A percentile compares a stretch with the other conserved stretches of the same genome.
phyloP scores from a whole-genome alignment of 2,113 vertebrate species.

The Macrotus californicus region DNA sequence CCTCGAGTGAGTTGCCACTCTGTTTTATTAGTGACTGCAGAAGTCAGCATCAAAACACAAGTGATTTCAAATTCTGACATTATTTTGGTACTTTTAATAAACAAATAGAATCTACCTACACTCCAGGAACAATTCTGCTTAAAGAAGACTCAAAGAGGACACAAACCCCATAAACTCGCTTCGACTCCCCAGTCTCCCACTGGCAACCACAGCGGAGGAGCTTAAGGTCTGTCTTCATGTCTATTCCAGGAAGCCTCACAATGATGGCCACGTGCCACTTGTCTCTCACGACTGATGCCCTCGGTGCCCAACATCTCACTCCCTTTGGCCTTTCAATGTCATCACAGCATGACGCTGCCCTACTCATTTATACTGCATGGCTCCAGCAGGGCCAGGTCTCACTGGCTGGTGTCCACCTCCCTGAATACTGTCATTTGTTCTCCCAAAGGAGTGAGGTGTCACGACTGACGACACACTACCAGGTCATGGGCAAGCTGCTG shows the following conservation, averaged over 20 bases:
- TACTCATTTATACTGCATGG: background rate
- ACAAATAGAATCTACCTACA: background rate
- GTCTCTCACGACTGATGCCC: background rate
- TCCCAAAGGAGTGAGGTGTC: background rate
- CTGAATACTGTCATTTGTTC: background rate
- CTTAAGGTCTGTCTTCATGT: background rate
- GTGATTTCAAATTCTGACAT: background rate
- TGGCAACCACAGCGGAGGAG: background rate
- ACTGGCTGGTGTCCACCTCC: background rate
- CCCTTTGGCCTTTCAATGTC: background rate
- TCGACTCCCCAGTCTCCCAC: background rate
- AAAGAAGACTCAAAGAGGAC: background rate
- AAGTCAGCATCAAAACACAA: constrained; percentile 10
- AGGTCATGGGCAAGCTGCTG: constrained; percentile 94
- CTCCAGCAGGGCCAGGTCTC: background rate
- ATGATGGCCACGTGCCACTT: background rate
- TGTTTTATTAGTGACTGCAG: background rate
- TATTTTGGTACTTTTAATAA: background rate
- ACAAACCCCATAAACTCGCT: background rate
- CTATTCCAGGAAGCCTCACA: background rate
- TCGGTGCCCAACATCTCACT: background rate
- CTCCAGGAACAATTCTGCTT: background rate
- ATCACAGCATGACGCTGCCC: background rate
- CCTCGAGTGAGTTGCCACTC: background rate
- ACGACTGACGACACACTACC: constrained; percentile 76